Evolutionary conservation across 2,888 invertebrate species (phyloP), one percentile per base, ranked within the genome.

Genomic region (Achlya flavicornis): DNA sequence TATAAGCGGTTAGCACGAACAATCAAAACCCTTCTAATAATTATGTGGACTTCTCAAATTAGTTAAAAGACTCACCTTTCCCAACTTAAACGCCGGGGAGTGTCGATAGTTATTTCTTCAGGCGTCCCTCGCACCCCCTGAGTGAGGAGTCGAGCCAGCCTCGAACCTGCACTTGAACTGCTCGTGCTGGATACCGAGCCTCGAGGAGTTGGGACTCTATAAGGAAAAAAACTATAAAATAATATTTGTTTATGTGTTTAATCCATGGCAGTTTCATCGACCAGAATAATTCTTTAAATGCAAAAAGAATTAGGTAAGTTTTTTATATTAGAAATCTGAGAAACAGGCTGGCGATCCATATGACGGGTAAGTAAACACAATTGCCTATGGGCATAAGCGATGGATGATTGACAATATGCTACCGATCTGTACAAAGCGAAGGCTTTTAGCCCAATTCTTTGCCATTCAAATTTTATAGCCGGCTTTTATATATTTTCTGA

Each of bases 61-160:
- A 26, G 26, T 26, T 26, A 26, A 26, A 26, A 2, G 10, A 79
- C 90, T 85, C 77, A 95, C 95, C 95, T 92, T 80, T 95, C 95
- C 95, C 95, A 95, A 80, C 95, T 95, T 58, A 95, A 93, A 66
- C 95, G 82, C 64, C 95, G 84, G 0, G 94, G 93, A 1, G 94
- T 88, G 38, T 94, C 91, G 19, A 90, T 89, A 12, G 89, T 90
- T 0, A 84, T 83, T 14, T 93, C 93, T 58, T 92, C 92, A 0
- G 86, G 84, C 35, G 92, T 84, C 46, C 94, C 86, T 32, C 94
- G 82, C 67, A 94, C 81, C 62, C 93, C 85, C 68, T 91, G 91
- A 0, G 89, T 86, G 3, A 93, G 84, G 10, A 92, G 76, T 3
- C 92, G 78, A 7, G 93, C 87, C 58, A 93, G 77, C 6, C 90